Base-by-base conservation (phyloP, 2,113 vertebrate genomes). In the Litocranius walleri region DNA sequence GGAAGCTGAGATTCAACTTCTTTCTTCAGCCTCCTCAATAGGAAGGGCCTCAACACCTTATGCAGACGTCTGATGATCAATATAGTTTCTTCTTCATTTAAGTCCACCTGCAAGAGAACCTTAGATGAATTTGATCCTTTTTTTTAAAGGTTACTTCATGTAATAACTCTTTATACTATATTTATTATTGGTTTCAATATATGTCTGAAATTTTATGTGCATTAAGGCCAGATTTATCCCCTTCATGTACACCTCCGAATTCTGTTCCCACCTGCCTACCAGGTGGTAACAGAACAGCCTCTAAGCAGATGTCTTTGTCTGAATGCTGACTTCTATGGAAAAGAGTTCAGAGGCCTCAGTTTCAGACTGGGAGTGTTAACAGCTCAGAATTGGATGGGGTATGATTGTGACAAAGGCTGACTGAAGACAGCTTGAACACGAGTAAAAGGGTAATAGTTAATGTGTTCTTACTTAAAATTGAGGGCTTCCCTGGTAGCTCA, bases 11-110 rank as follows among this genome's bases (percentile, higher is more conserved):
- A 99, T 97, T 99, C 99, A 95, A 99, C 99, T 97, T 99, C 99
- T 78, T 99, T 99, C 98, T 99, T 99, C 98, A 99, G 97, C 97
- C 99, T 99, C 88, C 99, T 99, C 57, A 99, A 98, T 97, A 99
- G 98, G 98, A 99, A 99, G 0, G 99, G 99, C 12, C 99, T 99
- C 91, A 99, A 99, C 57, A 99, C 99, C 97, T 99, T 99, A 97
- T 99, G 99, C 61, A 99, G 98, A 98, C 99, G 99, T 6, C 99
- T 99, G 90, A 99, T 99, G 92, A 99, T 99, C 98, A 99, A 98
- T 98, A 99, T 99, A 56, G 99, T 99, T 98, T 99, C 99, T 96
- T 99, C 99, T 97, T 99, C 99, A 82, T 99, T 99, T 85, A 99
- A 99, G 97, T 99, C 99, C 67, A 99, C 99, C 99, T 99, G 95